phyloP scores from a whole-genome alignment of 2,888 invertebrate genomes.

The Lottia gigantea region DNA sequence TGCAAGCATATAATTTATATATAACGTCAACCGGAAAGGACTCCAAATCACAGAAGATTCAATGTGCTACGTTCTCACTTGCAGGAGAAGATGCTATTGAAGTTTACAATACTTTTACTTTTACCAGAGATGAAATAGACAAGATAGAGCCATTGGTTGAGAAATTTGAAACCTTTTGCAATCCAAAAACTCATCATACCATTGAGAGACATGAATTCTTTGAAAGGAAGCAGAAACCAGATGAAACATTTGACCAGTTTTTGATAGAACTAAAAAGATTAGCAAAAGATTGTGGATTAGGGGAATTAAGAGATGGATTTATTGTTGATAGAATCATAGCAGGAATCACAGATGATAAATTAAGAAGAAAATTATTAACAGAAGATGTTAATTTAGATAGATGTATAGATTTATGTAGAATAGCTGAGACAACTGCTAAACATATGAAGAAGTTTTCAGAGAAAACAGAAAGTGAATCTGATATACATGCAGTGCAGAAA shows the following conservation, averaged over 20 bases:
- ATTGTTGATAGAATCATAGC: conserved; percentile 15
- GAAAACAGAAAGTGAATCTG: background rate
- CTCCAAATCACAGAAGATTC: background rate
- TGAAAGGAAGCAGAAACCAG: conserved; percentile 11
- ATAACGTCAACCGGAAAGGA: conserved; percentile 7
- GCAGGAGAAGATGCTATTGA: conserved; percentile 16
- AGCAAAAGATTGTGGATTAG: conserved; percentile 13
- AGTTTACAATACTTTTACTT: conserved; percentile 13
- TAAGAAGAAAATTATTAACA: conserved; percentile 2
- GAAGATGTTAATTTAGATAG: conserved; percentile 4
- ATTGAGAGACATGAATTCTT: conserved; percentile 2
- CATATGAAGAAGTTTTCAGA: background rate
- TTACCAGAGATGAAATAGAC: conserved; percentile 10
- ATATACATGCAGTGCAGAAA: background rate
- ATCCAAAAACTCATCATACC: conserved; percentile 13
- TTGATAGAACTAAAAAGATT: conserved; percentile 7
- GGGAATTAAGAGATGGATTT: conserved; percentile 20
- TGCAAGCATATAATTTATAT: conserved; percentile 10
- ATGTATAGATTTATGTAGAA: conserved; percentile 4
- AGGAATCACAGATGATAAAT: background rate
- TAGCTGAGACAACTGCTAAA: conserved; percentile 5
- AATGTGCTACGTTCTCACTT: background rate
- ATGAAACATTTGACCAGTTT: conserved; percentile 16
- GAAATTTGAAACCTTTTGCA: conserved; percentile 4
- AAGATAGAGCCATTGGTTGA: conserved; percentile 5